Percentiles rank a stretch among this genome's conserved stretches.
Evolutionary conservation across 1,140 invertebrate genomes (phyloP).

Genomic region (Ericerus pela): DNA sequence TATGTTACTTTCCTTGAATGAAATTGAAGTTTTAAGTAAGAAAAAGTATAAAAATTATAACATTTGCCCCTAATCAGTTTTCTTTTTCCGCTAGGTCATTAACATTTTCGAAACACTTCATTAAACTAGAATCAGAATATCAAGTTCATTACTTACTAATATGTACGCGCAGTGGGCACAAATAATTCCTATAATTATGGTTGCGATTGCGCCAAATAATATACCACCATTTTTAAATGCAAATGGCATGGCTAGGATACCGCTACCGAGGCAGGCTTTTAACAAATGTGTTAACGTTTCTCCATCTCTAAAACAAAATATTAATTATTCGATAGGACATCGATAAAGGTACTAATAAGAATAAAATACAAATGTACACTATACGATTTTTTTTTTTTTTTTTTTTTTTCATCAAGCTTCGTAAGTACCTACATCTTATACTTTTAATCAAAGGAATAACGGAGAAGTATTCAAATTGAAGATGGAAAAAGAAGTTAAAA

Average conservation of each 20-base stretch:
- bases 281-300: slow-evolving; percentile 72
- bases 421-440: neutral
- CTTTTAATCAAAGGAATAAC: neutral
- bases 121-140: too few species aligned
- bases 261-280: slow-evolving; percentile 78
- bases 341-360: neutral
- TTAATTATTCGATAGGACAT: slow-evolving; percentile 16
- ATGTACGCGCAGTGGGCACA: slow-evolving; percentile 78
- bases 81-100: too few species aligned
- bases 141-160: slow-evolving; percentile 65
- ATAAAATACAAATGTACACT: neutral
- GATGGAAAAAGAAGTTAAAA: neutral
- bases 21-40: too few species aligned
- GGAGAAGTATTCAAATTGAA: neutral
- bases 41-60: too few species aligned
- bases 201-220: slow-evolving; percentile 54
- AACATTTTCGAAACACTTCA: too few species aligned
- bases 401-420: too few species aligned
- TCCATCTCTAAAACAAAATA: slow-evolving; percentile 42
- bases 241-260: slow-evolving; percentile 76
- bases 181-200: slow-evolving; percentile 60
- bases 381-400: neutral
- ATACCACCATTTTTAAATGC: slow-evolving; percentile 70
- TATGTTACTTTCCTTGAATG: too few species aligned
- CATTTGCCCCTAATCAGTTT: too few species aligned